phyloP scores from a whole-genome alignment of 1,140 invertebrate species.

The Macrotrachela quadricornifera region DNA sequence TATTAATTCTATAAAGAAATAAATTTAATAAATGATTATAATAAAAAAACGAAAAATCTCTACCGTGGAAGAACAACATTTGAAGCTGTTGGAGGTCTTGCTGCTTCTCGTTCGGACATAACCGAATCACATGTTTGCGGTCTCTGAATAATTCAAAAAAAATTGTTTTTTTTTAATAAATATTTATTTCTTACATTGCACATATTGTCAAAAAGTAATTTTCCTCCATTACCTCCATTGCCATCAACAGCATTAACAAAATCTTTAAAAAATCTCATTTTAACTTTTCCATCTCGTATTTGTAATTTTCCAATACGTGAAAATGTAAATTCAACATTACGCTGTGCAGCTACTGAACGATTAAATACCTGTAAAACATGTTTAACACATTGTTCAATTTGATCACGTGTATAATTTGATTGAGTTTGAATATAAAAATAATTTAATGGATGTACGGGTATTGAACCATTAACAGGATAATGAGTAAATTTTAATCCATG shows the following conservation, averaged over 20 bases:
- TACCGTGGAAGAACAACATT: conserved; percentile 4
- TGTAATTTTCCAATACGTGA: conserved; percentile 22
- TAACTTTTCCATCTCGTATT: conserved; percentile 22
- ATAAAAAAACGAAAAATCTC: too few relatives aligned
- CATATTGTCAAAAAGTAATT: conserved; percentile 18
- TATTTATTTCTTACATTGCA: conserved; percentile 21
- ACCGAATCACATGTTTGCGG: conserved; percentile 28
- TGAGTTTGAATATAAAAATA: conserved; percentile 24
- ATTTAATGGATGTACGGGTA: conserved; percentile 25
- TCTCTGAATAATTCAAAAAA: conserved; percentile 16
- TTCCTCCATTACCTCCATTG: too few relatives aligned
- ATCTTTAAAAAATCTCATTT: conserved; percentile 31
- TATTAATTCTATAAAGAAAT: too few relatives aligned
- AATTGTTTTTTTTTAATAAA: neutral
- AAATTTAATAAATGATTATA: too few relatives aligned
- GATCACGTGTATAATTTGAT: conserved; percentile 24
- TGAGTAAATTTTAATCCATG: conserved; percentile 22
- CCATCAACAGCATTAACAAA: conserved; percentile 27
- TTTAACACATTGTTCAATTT: conserved; percentile 24
- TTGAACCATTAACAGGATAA: conserved; percentile 22
- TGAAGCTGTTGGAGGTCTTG: conserved; percentile 8
- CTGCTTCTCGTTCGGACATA: conserved; percentile 19
- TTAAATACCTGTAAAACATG: conserved; percentile 22
- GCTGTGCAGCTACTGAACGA: conserved; percentile 16
- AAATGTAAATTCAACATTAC: conserved; percentile 27